A percentile compares a stretch with the other conserved stretches of the same genome.
Evolutionary conservation across 2,888 invertebrate species (phyloP).

Genomic region (Blera fallax): DNA sequence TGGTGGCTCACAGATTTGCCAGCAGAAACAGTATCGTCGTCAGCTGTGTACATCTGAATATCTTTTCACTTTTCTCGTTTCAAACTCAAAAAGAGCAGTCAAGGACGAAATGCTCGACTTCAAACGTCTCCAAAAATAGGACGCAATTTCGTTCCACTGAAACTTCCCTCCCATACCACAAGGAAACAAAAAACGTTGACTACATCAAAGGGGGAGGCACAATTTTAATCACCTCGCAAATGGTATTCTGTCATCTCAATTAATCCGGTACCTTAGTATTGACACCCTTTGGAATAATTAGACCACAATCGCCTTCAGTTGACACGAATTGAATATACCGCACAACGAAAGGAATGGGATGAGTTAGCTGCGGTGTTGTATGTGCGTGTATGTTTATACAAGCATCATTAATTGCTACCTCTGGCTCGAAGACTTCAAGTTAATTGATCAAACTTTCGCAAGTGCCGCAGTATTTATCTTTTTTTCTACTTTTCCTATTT

Average conservation of each 20-base stretch:
- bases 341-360: background rate
- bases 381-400: constrained; percentile 8
- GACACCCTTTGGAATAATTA: constrained; percentile 43
- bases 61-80: background rate
- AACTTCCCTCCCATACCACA: background rate
- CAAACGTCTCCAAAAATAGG: background rate
- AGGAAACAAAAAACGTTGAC: background rate
- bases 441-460: constrained; percentile 58
- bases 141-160: background rate
- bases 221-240: constrained; percentile 39
- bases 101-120: background rate
- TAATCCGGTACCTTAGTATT: constrained; percentile 35
- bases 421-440: constrained; percentile 24
- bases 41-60: background rate
- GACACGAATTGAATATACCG: background rate
- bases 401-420: constrained; percentile 33
- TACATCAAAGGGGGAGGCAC: background rate
- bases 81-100: background rate
- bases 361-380: background rate
- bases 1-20: background rate
- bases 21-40: background rate
- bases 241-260: constrained; percentile 31
- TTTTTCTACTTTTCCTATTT: background rate
- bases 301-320: constrained; percentile 13
- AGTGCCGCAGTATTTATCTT: constrained; percentile 21